Base-by-base conservation (phyloP, 2,888 invertebrate species). In the Drosophila heteroneura region DNA sequence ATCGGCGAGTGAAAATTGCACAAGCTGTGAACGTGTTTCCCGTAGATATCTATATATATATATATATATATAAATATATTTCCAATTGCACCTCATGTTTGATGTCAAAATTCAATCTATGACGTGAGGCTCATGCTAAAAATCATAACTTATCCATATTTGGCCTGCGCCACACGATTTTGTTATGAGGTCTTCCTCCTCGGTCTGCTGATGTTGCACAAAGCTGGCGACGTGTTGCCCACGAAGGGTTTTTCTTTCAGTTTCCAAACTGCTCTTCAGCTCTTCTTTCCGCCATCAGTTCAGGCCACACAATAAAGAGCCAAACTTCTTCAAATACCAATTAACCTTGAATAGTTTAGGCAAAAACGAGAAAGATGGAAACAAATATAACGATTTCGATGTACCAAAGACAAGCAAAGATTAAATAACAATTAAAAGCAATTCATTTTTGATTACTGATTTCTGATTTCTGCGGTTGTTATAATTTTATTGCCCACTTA, bases 371-470 rank as follows among this genome's bases (percentile, higher is more conserved):
- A 52, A 54, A 53, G 60, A 39, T 32, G 33, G 47, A 51, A 39
- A 32, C 53, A 59, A 44, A 67, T 39, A 62, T 47, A 65, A 71
- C 66, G 62, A 59, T 64, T 79, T 73, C 65, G 69, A 78, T 73
- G 69, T 69, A 59, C 47, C 54, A 65, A 67, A 75, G 65, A 79
- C 70, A 79, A 70, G 54, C 66, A 44, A 62, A 82, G 76, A 83
- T 90, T 86, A 81, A 89, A 86, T 83, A 90, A 85, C 89, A 90
- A 90, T 86, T 90, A 86, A 85, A 85, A 86, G 79, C 79, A 89
- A 90, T 83, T 81, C 83, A 83, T 78, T 81, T 90, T 76, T 76
- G 90, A 86, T 83, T 82, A 71, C 82, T 67, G 85, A 81, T 83
- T 84, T 86, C 82, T 67, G 85, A 81, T 83, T 84, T 86, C 84